Base-by-base conservation (phyloP, 1,140 invertebrate species). In the Chymomyza costata region DNA sequence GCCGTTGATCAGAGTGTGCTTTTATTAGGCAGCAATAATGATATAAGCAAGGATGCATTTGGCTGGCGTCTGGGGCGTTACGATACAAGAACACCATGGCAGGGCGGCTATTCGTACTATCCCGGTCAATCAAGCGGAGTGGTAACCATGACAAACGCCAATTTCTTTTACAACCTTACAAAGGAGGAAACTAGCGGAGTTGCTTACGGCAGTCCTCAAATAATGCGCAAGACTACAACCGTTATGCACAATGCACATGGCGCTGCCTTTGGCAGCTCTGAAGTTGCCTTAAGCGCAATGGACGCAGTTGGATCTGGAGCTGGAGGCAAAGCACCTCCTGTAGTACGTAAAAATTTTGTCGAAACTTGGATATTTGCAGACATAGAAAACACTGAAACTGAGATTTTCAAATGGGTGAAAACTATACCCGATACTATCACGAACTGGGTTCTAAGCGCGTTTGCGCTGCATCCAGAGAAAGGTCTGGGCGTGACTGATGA, bases 381-480 rank as follows among this genome's bases (percentile, higher is more conserved):
- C 31, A 82, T 84, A 37, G 78, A 82, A 39, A 55, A 60, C 17
- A 84, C 82, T 0, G 35, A 59, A 10, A 31, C 50, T 2, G 76
- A 68, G 35, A 52, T 67, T 1, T 70, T 83, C n/a, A 88, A 89
- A 48, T 88, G 85, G 51, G 60, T 66, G 0, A 64, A 80, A 14
- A 84, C 63, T 13, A 92, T 96, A 19, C 97, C 97, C 1, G 92
- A 95, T 59, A 94, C 94, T 0, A 95, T 98, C 14, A 97, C 95
- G 1, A 95, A 94, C 3, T 99, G 97, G 96, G 88, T 94, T 11
- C 88, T 98, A 0, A 94, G 93, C 19, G 97, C 93, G 0, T 99
- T 99, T 85, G 94, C 97, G 0, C 87, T 99, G 38, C 93, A 96
- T 86, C 87, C 92, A 0, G 87, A 93, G 6, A 87, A 92, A 59